Percentiles rank a stretch among this genome's conserved stretches.
These are phyloP conservation scores for Laspeyria flexula DNA, from an alignment of 2,888 invertebrate genomes.

Conservation along the genomic window DNA sequence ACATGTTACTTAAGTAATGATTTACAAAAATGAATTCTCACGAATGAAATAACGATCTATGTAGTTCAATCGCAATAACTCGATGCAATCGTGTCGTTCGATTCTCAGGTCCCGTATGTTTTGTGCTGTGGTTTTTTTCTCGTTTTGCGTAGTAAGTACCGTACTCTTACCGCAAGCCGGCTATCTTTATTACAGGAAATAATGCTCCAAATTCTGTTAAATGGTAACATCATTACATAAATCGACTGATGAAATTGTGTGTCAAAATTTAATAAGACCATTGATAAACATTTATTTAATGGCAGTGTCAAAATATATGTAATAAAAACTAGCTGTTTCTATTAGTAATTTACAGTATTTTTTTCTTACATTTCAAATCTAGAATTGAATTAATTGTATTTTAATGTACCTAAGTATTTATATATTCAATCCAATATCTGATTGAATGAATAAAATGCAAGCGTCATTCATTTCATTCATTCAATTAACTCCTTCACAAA, in stretches of 20 bases:
- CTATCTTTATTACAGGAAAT: constrained; percentile 45
- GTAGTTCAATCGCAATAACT: constrained; percentile 41
- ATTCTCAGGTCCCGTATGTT: constrained; percentile 33
- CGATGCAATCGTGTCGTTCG: constrained; percentile 43
- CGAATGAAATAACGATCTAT: constrained; percentile 25
- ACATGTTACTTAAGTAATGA: constrained; percentile 43
- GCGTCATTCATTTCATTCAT: too few relatives aligned
- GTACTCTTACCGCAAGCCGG: constrained; percentile 36
- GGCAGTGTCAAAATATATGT: too few relatives aligned
- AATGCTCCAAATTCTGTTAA: constrained; percentile 42
- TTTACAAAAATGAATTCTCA: constrained; percentile 53
- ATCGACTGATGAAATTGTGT: constrained; percentile 8
- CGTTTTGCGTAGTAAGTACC: constrained; percentile 27
- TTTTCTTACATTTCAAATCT: too few relatives aligned
- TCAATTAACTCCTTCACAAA: not conserved
- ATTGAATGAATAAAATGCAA: too few relatives aligned
- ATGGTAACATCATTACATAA: constrained; percentile 18
- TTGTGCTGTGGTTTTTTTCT: constrained; percentile 29
- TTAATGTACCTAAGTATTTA: too few relatives aligned
- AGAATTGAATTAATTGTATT: too few relatives aligned
- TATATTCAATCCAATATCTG: too few relatives aligned
- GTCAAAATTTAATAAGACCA: not conserved
- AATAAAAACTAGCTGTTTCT: too few relatives aligned
- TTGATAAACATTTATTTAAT: not conserved
- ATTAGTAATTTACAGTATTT: too few relatives aligned